Evolutionary conservation across 2,888 invertebrate species (phyloP), one percentile per base, ranked within the genome.

Genomic region (Aquatica leii): DNA sequence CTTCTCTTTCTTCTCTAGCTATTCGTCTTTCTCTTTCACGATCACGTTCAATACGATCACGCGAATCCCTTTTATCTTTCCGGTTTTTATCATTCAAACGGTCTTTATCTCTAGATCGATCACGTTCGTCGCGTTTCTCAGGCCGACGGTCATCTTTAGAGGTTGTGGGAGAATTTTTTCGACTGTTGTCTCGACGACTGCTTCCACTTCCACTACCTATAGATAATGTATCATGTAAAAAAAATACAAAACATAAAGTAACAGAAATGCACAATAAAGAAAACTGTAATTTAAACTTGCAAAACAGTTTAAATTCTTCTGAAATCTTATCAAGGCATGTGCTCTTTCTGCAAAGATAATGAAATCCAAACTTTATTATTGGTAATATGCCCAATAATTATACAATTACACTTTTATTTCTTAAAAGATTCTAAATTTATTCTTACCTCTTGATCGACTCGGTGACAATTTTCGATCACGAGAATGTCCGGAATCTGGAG

Each of bases 1-100:
- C 85, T 73, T 86, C 86, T 8, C 86, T 72, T 66, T 85, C 85
- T 69, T 86, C 86, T 11, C 86, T 74, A 18, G 84, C 83, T 3
- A 83, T 75, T 1, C 85, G 73, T 52, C 81, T 81, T 55, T 85
- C 85, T 1, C 85, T 76, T 40, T 86, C 86, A 1, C 84, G 81
- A 14, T 88, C 88, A 37, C 90, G 83, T 1, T 88, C 87, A 9
- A 20, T 11, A 51, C 90, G 83, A 61, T 90, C 90, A 68, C 88
- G 83, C 74, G 86, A 81, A 70, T 87, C 86, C 75, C 86, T 84
- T 49, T 86, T 85, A 64, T 85, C 85, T 72, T 85, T 76, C 40
- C 72, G 71, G 57, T 78, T 77, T 1, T 78, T 77, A 43, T 71
- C 70, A 34, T 15, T 67, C 9, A 57, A 50, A 46, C 73, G 73